Percentiles rank a stretch among this genome's conserved stretches.
These are phyloP conservation scores for Heliconius hewitsoni DNA, from an alignment of 1,140 invertebrate species.

Conservation along the genomic window DNA sequence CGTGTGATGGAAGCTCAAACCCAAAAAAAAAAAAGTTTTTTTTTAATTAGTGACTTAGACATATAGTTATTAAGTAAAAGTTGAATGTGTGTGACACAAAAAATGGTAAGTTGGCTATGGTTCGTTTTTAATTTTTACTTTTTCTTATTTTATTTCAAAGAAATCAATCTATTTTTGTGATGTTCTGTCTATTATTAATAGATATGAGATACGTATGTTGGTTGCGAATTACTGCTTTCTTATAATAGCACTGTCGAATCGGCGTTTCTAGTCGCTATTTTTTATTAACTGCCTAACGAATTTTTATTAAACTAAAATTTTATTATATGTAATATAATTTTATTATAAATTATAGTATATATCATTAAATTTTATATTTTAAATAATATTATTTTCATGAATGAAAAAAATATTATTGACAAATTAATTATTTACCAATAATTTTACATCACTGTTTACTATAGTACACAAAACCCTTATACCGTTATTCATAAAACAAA, in stretches of 20 bases:
- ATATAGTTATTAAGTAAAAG: neutral
- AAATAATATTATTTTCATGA: too few relatives aligned
- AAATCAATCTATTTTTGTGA: constrained; percentile 1
- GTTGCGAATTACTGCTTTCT: neutral
- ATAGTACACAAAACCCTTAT: neutral
- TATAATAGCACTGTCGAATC: neutral
- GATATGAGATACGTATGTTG: neutral
- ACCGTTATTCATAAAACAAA: constrained; percentile 6
- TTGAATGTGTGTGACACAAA: neutral
- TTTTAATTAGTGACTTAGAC: neutral
- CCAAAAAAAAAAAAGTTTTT: neutral
- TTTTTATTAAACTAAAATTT: neutral
- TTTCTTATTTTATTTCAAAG: neutral
- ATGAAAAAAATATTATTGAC: too few relatives aligned
- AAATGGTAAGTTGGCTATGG: neutral
- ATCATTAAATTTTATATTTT: neutral
- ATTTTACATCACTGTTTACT: neutral
- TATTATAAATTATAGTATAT: neutral
- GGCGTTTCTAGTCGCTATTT: neutral
- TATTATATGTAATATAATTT: neutral
- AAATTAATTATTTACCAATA: too few relatives aligned
- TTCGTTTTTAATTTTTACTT: neutral
- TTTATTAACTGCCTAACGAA: neutral
- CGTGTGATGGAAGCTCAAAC: neutral
- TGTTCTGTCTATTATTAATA: neutral